Conservation (phyloP, 2,113 vertebrate species). For the Nematolebias whitei region DNA sequence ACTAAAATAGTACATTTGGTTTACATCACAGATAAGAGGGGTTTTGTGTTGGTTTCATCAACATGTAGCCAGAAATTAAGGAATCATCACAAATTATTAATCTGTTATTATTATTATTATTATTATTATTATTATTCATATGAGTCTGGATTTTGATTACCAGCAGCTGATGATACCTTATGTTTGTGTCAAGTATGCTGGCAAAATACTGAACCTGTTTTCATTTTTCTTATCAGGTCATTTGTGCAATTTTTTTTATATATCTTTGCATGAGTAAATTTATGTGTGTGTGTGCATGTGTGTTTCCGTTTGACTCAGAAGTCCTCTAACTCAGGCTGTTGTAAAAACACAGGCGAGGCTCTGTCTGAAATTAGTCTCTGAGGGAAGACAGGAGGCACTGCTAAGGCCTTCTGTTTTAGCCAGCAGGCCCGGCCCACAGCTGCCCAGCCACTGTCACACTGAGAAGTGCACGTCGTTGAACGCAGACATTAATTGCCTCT, state of each 20-base stretch:
- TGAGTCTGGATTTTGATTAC: too few species aligned
- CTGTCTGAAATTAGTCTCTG: constrained; percentile 74
- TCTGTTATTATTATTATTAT: neutral
- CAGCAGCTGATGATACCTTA: neutral
- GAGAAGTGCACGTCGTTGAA: constrained; percentile 74
- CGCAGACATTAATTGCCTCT: constrained; percentile 81
- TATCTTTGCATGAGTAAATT: constrained; percentile 20
- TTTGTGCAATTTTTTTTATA: constrained; percentile 19
- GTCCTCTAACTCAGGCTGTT: constrained; percentile 41
- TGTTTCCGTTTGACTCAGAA: constrained; percentile 30
- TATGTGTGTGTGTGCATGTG: constrained; percentile 25
- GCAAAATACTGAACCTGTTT: constrained; percentile 4
- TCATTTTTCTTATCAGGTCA: constrained; percentile 1
- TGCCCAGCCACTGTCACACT: constrained; percentile 74
- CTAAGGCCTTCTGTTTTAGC: constrained; percentile 53
- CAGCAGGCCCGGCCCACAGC: constrained; percentile 60
- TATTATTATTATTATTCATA: neutral
- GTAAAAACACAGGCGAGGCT: constrained; percentile 42
- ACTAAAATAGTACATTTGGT: too few species aligned
- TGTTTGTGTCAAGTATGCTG: neutral
- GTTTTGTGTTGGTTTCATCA: too few species aligned
- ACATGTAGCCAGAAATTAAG: neutral
- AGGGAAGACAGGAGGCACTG: constrained; percentile 57
- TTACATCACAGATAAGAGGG: too few species aligned
- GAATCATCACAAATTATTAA: neutral